A percentile compares a stretch with the other conserved stretches of the same genome.
These are phyloP conservation scores for Cossypha dichroa DNA, from an alignment of 2,797 vertebrate species.

Conservation along the genomic window DNA sequence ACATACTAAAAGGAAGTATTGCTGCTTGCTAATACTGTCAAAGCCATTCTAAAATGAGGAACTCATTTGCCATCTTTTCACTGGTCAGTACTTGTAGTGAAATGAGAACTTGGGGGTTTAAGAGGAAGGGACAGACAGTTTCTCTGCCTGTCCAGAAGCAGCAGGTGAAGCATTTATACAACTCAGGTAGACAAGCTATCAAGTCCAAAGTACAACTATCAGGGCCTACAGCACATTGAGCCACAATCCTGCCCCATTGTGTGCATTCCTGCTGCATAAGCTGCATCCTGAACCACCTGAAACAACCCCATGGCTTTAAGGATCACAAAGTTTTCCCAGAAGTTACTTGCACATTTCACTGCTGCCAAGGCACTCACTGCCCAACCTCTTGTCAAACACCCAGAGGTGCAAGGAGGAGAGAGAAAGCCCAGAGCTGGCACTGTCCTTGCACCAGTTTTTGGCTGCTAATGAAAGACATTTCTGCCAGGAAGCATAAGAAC, in stretches of 20 bases:
- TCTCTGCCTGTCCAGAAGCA: not conserved
- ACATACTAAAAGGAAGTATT: not conserved
- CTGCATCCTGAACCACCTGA: not conserved
- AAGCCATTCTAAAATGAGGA: not conserved
- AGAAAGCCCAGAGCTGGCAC: not conserved
- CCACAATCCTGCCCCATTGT: accelerated
- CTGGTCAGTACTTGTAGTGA: not conserved
- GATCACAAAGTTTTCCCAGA: not conserved
- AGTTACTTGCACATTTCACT: not conserved
- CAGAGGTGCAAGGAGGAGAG: not conserved
- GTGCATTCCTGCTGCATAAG: accelerated
- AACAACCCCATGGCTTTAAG: not conserved
- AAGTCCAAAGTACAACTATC: not conserved
- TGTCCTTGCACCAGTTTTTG: accelerated
- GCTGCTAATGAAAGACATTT: accelerated
- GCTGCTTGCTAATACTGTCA: not conserved
- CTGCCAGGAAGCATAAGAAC: accelerated
- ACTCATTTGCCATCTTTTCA: not conserved
- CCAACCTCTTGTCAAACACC: not conserved
- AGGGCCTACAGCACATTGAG: accelerated
- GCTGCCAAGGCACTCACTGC: not conserved
- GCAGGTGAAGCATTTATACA: not conserved
- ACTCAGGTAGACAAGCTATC: not conserved
- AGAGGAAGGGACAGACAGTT: not conserved
- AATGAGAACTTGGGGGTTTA: not conserved